A percentile compares a stretch with the other conserved stretches of the same genome.
These are phyloP conservation scores for Lissonota sp. DNA, from an alignment of 2,888 invertebrate species.

Conservation along the genomic window DNA sequence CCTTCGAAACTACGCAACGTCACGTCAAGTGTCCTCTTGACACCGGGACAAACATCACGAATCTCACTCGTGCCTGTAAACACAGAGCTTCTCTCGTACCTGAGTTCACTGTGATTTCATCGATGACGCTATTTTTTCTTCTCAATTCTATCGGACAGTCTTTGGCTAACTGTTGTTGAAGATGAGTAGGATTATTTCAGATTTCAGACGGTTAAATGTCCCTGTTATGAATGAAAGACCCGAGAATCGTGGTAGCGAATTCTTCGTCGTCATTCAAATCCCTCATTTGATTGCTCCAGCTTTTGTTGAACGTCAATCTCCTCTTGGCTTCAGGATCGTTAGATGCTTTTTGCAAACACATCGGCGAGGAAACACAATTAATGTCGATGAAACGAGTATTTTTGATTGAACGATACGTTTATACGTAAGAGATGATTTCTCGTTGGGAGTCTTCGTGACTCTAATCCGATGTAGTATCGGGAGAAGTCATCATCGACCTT, in stretches of 20 bases:
- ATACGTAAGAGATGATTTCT: not conserved
- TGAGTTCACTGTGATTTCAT: not conserved
- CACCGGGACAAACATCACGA: conserved; percentile 45
- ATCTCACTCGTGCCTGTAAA: conserved; percentile 3
- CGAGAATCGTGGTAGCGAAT: too few relatives aligned
- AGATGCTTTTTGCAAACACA: conserved; percentile 29
- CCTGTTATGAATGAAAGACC: not conserved
- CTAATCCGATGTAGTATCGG: not conserved
- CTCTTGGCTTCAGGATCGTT: conserved; percentile 5
- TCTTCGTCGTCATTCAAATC: not conserved
- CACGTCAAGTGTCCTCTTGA: conserved; percentile 34
- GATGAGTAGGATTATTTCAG: conserved; percentile 23
- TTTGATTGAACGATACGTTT: not conserved
- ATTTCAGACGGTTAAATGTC: conserved; percentile 9
- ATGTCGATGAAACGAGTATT: conserved; percentile 24
- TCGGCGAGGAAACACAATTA: conserved; percentile 31
- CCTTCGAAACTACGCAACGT: conserved; percentile 27
- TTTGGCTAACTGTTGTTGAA: not conserved
- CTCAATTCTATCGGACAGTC: conserved; percentile 9
- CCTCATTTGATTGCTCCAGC: conserved; percentile 2
- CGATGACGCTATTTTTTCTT: not conserved
- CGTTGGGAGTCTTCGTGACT: not conserved
- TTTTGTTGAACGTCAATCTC: conserved; percentile 1
- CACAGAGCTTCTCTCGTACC: conserved; percentile 19
- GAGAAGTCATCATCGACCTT: conserved; percentile 7